Percentiles rank a stretch among this genome's conserved stretches.
Conservation (phyloP, 2,888 invertebrate genomes). For the Noctua fimbriata region DNA sequence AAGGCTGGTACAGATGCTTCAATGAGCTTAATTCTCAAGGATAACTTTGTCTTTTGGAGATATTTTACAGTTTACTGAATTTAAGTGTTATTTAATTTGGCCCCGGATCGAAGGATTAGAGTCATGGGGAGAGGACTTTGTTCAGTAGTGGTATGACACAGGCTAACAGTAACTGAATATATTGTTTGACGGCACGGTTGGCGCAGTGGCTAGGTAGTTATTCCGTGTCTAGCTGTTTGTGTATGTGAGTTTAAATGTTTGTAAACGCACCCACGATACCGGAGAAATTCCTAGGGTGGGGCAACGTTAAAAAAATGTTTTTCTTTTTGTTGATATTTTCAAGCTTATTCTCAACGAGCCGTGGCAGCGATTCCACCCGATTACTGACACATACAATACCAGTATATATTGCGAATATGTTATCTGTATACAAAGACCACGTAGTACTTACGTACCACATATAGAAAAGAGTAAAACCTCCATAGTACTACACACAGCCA, state of each 20-base stretch:
- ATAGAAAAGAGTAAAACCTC: conserved; percentile 5
- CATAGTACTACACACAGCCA: conserved; percentile 18
- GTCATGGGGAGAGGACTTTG: no score
- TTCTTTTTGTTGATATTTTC: not conserved
- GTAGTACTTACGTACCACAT: no score
- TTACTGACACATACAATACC: not conserved
- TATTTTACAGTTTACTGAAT: not conserved
- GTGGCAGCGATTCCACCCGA: not conserved
- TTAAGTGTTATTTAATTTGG: no score
- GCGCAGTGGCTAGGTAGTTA: not conserved
- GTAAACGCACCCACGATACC: not conserved
- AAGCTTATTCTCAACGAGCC: no score
- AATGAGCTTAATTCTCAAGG: not conserved
- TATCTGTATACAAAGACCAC: not conserved
- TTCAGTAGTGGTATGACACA: no score
- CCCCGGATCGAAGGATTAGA: no score
- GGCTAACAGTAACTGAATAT: no score
- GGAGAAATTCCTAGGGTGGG: not conserved
- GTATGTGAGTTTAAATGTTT: not conserved
- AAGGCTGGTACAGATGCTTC: not conserved
- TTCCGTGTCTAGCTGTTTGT: not conserved
- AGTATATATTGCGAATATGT: not conserved
- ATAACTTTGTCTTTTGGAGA: not conserved
- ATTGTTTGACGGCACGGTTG: no score
- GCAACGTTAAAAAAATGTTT: no score